Percentiles rank a stretch among this genome's conserved stretches.
These are phyloP conservation scores for Hypolimnas misippus DNA, from an alignment of 2,888 invertebrate species.

Conservation along the genomic window DNA sequence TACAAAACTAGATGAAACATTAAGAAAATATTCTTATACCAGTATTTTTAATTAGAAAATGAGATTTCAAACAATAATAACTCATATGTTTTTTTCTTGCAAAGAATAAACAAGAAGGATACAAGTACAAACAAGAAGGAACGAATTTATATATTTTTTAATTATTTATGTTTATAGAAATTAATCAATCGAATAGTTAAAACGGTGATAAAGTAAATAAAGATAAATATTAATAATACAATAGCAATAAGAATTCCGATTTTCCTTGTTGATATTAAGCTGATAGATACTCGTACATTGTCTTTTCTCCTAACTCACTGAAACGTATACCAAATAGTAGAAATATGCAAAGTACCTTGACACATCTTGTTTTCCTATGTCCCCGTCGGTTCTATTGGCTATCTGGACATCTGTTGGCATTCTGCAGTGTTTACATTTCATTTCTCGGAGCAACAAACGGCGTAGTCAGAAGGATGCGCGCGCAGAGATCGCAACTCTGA, in stretches of 20 bases:
- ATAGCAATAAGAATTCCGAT: too few relatives aligned
- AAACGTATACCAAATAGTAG: not conserved
- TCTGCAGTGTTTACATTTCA: constrained; percentile 80
- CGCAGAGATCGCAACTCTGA: constrained; percentile 74
- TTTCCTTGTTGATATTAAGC: too few relatives aligned
- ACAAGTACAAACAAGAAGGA: too few relatives aligned
- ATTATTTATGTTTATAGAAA: too few relatives aligned
- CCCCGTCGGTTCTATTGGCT: constrained; percentile 71
- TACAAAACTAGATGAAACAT: constrained; percentile 52
- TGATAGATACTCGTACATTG: not conserved
- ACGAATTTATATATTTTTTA: too few relatives aligned
- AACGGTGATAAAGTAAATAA: too few relatives aligned
- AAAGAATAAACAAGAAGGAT: too few relatives aligned
- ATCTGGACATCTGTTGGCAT: constrained; percentile 81
- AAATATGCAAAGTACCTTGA: constrained; percentile 12
- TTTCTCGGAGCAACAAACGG: constrained; percentile 77
- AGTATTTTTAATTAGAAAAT: too few relatives aligned
- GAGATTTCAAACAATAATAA: too few relatives aligned
- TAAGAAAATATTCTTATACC: not conserved
- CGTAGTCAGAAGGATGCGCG: constrained; percentile 65
- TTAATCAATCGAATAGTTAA: too few relatives aligned
- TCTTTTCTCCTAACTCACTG: not conserved
- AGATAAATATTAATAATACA: too few relatives aligned
- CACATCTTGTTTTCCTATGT: constrained; percentile 55
- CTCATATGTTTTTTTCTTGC: too few relatives aligned